phyloP scores from a whole-genome alignment of 2,888 invertebrate species.

The Chloroclysta siterata region DNA sequence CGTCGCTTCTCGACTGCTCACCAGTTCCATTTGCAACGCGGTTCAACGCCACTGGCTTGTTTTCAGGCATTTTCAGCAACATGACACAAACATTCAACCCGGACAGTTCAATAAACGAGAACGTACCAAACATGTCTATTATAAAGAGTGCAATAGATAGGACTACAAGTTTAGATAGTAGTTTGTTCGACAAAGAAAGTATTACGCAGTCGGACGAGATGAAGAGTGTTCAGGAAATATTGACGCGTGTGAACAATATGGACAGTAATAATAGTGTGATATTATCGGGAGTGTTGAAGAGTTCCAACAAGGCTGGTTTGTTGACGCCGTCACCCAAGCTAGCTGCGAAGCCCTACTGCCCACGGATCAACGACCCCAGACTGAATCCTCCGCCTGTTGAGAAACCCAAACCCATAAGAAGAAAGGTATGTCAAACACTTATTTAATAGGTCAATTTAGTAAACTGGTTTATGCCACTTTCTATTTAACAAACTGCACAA shows the following conservation, averaged over 20 bases:
- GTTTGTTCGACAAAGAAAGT: slow-evolving; percentile 74
- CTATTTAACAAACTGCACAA: background rate
- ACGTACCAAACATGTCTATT: slow-evolving; percentile 76
- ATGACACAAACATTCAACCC: slow-evolving; percentile 67
- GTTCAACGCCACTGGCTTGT: slow-evolving; percentile 74
- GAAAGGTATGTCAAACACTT: slow-evolving; percentile 69
- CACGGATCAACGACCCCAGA: slow-evolving; percentile 69
- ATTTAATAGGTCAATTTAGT: background rate
- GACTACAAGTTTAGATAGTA: slow-evolving; percentile 78
- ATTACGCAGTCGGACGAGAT: slow-evolving; percentile 73
- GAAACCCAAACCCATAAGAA: slow-evolving; percentile 80
- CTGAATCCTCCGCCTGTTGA: slow-evolving; percentile 77
- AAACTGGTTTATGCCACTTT: background rate
- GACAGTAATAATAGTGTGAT: slow-evolving; percentile 81
- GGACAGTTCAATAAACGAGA: slow-evolving; percentile 68
- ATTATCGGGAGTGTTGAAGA: slow-evolving; percentile 75
- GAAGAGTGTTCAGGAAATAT: slow-evolving; percentile 78
- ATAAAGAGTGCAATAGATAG: slow-evolving; percentile 83
- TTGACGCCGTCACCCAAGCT: slow-evolving; percentile 53
- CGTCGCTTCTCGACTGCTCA: slow-evolving; percentile 62
- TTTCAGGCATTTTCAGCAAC: slow-evolving; percentile 77
- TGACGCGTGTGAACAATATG: slow-evolving; percentile 82
- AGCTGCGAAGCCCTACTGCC: slow-evolving; percentile 55
- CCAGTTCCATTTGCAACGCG: slow-evolving; percentile 68
- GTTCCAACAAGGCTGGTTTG: slow-evolving; percentile 56